These are phyloP conservation scores for Ataeniobius toweri DNA, from an alignment of 2,797 vertebrate species.

Conservation along the genomic window DNA sequence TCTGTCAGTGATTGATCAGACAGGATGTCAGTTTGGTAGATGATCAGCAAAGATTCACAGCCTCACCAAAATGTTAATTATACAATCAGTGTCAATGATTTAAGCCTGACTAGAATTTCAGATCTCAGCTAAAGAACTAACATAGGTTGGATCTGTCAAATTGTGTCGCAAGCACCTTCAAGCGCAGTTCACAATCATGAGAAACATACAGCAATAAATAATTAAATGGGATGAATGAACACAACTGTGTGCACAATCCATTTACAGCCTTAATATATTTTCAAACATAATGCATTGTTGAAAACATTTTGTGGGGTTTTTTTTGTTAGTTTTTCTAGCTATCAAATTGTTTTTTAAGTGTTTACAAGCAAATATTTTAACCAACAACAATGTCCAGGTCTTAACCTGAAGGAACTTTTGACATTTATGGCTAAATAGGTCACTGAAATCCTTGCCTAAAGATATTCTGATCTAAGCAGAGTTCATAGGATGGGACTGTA, in stretches of 20 bases:
- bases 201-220: neutral
- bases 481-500: neutral
- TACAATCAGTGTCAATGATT: conserved; percentile 3
- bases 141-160: neutral
- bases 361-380: neutral
- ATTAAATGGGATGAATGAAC: neutral
- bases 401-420: neutral
- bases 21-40: conserved; percentile 21
- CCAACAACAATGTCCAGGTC: neutral
- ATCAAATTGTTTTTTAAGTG: neutral
- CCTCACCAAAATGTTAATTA: conserved; percentile 13
- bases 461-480: neutral
- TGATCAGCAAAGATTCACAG: conserved; percentile 11
- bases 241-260: neutral
- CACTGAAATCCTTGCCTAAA: neutral
- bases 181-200: neutral
- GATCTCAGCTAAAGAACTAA: neutral
- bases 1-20: conserved; percentile 39
- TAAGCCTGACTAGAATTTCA: conserved; percentile 3
- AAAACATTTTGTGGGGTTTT: neutral
- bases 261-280: neutral
- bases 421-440: neutral
- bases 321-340: neutral
- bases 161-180: neutral
- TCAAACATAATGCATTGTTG: neutral